A percentile compares a stretch with the other conserved stretches of the same genome.
These are phyloP conservation scores for Drosophila funebris DNA, from an alignment of 1,140 invertebrate genomes.

Conservation along the genomic window DNA sequence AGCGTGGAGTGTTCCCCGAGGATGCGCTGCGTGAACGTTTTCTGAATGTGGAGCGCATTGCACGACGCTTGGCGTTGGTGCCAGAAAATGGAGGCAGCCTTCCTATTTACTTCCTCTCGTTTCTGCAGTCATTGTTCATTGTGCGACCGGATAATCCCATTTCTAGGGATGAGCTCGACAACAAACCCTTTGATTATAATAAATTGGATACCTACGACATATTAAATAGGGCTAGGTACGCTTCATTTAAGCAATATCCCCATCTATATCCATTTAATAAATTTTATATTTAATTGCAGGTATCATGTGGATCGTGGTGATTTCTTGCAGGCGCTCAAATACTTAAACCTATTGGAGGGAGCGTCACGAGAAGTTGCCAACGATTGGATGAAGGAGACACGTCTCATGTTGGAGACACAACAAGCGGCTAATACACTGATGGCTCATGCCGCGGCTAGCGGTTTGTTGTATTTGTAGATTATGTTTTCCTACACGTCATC, in stretches of 20 bases:
- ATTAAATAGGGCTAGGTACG: slow-evolving; percentile 93
- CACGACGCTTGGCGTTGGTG: slow-evolving; percentile 91
- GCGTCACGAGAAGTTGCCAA: slow-evolving; percentile 91
- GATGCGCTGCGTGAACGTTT: slow-evolving; percentile 93
- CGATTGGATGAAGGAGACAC: slow-evolving; percentile 94
- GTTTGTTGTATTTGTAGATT: slow-evolving; percentile 87
- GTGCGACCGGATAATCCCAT: slow-evolving; percentile 88
- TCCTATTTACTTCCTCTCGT: slow-evolving; percentile 93
- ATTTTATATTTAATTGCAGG: slow-evolving; percentile 83
- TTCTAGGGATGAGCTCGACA: slow-evolving; percentile 88
- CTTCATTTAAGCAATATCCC: slow-evolving; percentile 32
- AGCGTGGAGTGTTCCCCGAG: slow-evolving; percentile 94
- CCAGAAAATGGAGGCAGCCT: slow-evolving; percentile 92
- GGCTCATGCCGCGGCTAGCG: slow-evolving; percentile 91
- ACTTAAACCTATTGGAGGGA: slow-evolving; percentile 95
- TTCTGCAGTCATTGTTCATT: slow-evolving; percentile 91
- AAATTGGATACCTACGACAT: slow-evolving; percentile 94
- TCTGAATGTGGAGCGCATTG: slow-evolving; percentile 89
- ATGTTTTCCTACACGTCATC: slow-evolving; percentile 47
- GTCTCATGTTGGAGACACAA: slow-evolving; percentile 93
- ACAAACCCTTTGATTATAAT: slow-evolving; percentile 88
- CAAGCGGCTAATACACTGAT: slow-evolving; percentile 94
- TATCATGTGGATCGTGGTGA: slow-evolving; percentile 94
- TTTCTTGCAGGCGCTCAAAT: slow-evolving; percentile 92
- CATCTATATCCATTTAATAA: not conserved